A percentile compares a stretch with the other conserved stretches of the same genome.
Conservation (phyloP, 2,797 vertebrate genomes). For the Pangasius sanitwongsei region DNA sequence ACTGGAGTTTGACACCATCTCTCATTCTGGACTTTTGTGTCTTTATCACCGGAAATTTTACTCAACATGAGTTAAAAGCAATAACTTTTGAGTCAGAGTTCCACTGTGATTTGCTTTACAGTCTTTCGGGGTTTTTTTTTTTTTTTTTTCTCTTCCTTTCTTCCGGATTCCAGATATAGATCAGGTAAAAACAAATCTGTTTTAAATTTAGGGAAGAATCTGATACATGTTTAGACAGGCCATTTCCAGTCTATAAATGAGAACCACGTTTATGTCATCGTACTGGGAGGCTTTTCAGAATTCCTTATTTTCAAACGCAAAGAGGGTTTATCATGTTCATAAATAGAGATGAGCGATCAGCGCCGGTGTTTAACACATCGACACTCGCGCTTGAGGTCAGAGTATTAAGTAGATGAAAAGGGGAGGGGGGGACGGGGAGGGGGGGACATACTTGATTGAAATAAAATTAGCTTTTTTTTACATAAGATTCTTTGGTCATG, state of each 20-base stretch:
- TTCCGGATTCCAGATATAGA: constrained; percentile 57
- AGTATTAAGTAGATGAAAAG: neutral
- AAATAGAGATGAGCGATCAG: neutral
- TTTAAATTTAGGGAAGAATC: constrained; percentile 61
- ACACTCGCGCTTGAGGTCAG: neutral
- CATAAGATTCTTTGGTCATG: neutral
- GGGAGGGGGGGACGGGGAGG: no score
- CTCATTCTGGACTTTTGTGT: neutral
- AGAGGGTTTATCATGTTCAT: neutral
- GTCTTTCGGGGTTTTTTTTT: neutral
- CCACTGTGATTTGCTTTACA: neutral
- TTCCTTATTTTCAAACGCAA: neutral
- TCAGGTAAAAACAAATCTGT: constrained; percentile 65
- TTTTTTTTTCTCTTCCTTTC: constrained; percentile 45
- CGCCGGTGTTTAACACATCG: neutral
- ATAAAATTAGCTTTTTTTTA: no score
- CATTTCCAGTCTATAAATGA: constrained; percentile 68
- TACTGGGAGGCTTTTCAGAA: constrained; percentile 48
- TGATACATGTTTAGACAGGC: constrained; percentile 63
- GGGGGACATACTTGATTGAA: neutral
- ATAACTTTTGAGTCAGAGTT: neutral
- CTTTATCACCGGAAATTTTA: neutral
- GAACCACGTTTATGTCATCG: constrained; percentile 68
- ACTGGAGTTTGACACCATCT: constrained; percentile 20
- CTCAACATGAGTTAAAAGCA: neutral